Evolutionary conservation across 2,113 vertebrate genomes (phyloP).

Genomic region (Mesitornis unicolor): DNA sequence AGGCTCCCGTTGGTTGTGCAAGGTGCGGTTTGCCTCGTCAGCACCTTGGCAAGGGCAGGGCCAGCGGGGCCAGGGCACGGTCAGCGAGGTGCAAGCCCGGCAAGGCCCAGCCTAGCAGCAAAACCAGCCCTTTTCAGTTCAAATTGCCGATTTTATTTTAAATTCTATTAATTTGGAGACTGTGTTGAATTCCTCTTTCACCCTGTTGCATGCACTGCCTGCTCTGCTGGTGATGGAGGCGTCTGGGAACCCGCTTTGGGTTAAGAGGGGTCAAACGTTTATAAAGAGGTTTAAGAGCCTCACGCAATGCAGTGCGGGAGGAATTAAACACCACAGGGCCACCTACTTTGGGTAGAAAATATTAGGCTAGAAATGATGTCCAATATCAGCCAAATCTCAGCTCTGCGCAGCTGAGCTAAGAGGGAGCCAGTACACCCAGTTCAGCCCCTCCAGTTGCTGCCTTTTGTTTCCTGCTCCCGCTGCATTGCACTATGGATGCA

Average conservation of each 20-base stretch:
- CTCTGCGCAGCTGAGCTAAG: not conserved
- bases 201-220: not conserved
- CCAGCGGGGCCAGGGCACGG: not conserved
- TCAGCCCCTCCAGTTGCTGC: not conserved
- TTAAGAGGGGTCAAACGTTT: not conserved
- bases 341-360: not conserved
- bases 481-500: accelerated
- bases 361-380: not conserved
- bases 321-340: not conserved
- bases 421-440: not conserved
- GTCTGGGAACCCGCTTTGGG: not conserved
- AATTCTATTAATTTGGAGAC: not conserved
- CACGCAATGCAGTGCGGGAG: accelerated
- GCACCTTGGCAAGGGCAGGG: constrained; percentile 25
- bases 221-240: not conserved
- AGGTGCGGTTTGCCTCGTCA: constrained; percentile 3
- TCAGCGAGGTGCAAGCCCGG: not conserved
- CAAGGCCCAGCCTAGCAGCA: not conserved
- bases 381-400: not conserved
- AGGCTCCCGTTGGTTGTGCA: constrained; percentile 18
- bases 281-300: not conserved
- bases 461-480: not conserved
- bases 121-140: not conserved
- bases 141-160: not conserved
- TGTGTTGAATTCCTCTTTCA: accelerated